Percentiles rank a stretch among this genome's conserved stretches.
These are phyloP conservation scores for Eupithecia abbreviata DNA, from an alignment of 2,888 invertebrate genomes.

Conservation along the genomic window DNA sequence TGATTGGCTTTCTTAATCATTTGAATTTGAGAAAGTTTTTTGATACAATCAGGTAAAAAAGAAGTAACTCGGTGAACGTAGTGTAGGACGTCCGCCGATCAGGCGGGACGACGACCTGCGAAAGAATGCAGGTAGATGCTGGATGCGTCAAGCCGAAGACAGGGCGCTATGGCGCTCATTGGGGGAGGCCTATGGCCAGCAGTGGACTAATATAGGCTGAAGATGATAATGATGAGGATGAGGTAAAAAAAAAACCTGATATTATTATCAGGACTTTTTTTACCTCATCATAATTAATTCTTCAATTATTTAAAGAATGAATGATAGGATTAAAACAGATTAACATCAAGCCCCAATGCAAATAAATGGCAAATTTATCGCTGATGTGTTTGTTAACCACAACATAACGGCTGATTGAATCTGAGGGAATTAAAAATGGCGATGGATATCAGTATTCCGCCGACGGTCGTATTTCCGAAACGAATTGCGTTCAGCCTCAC, in stretches of 20 bases:
- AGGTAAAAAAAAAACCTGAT: background rate
- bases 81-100: no score
- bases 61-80: no score
- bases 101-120: no score
- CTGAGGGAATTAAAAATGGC: conserved; percentile 52
- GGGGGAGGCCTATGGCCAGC: no score
- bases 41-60: background rate
- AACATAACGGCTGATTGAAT: conserved; percentile 53
- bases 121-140: no score
- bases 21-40: no score
- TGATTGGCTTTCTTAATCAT: background rate
- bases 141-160: no score
- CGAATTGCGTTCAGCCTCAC: conserved; percentile 40
- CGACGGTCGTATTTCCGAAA: conserved; percentile 38
- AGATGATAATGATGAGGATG: no score
- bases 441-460: conserved; percentile 41
- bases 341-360: background rate
- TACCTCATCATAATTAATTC: no score
- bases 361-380: conserved; percentile 39
- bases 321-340: background rate
- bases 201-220: no score
- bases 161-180: no score
- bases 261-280: background rate
- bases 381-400: conserved; percentile 50
- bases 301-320: background rate